A percentile compares a stretch with the other conserved stretches of the same genome.
These are phyloP conservation scores for Hydrotaea cyrtoneurina DNA, from an alignment of 2,888 invertebrate species.

Conservation along the genomic window DNA sequence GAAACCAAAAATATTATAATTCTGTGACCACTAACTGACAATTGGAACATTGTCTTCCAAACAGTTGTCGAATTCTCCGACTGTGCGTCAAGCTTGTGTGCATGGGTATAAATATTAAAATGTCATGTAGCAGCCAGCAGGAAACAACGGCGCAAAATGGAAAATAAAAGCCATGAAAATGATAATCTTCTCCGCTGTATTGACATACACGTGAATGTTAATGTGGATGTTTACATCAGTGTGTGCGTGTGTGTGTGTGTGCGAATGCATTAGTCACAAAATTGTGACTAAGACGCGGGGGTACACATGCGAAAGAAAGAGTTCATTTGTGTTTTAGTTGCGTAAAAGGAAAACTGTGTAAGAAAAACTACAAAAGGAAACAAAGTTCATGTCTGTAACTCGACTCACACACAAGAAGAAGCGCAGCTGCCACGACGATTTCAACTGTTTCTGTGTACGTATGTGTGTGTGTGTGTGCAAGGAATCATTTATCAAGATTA, in stretches of 20 bases:
- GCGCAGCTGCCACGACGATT: not conserved
- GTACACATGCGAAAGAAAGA: constrained; percentile 40
- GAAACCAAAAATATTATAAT: no score
- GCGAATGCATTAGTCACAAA: not conserved
- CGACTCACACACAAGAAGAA: not conserved
- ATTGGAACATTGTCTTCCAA: no score
- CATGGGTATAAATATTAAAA: constrained; percentile 55
- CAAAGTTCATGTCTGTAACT: constrained; percentile 70
- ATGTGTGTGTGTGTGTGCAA: constrained; percentile 20
- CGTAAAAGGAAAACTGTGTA: constrained; percentile 43
- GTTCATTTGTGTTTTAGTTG: constrained; percentile 39
- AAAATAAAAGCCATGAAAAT: constrained; percentile 45
- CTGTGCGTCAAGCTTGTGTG: not conserved
- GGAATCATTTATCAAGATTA: constrained; percentile 67
- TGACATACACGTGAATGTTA: not conserved
- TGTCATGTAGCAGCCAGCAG: not conserved
- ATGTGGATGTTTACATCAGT: not conserved
- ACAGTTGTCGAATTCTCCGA: no score
- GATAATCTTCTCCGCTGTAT: constrained; percentile 38
- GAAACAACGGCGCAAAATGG: constrained; percentile 15
- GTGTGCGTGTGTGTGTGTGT: constrained; percentile 4
- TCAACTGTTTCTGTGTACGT: not conserved
- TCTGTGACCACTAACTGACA: no score
- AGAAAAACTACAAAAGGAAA: constrained; percentile 71
- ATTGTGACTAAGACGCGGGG: constrained; percentile 39